A percentile compares a stretch with the other conserved stretches of the same genome.
These are phyloP conservation scores for Bujurquina vittata DNA, from an alignment of 2,113 vertebrate species.

Conservation along the genomic window DNA sequence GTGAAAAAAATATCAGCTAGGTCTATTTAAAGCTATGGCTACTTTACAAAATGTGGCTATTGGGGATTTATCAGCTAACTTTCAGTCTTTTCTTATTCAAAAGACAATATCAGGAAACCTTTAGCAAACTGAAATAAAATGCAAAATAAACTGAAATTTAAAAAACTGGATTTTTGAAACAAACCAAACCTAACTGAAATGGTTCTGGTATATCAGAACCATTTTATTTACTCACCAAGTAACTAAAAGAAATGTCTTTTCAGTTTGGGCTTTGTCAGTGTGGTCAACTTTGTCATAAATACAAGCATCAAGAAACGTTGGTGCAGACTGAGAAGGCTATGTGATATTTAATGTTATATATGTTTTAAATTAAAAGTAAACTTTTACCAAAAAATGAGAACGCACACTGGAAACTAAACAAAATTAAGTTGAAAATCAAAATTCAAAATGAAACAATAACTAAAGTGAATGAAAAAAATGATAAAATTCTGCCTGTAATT, in stretches of 20 bases:
- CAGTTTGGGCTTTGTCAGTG: not conserved
- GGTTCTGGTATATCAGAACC: no score
- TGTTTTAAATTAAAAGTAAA: not conserved
- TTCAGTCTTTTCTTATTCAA: not conserved
- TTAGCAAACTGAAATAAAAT: not conserved
- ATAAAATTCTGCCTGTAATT: no score
- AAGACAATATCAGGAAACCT: not conserved
- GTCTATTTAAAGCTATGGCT: no score
- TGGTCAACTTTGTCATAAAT: not conserved
- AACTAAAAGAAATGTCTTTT: not conserved
- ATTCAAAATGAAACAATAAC: not conserved
- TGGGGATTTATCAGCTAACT: not conserved
- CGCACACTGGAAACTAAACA: not conserved
- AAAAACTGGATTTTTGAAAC: no score
- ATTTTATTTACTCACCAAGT: no score
- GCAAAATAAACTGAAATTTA: no score
- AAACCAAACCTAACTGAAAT: no score
- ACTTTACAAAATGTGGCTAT: not conserved
- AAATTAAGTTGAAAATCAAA: not conserved
- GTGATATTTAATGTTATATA: not conserved
- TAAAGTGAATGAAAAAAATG: no score
- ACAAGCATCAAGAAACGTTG: not conserved
- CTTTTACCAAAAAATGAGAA: not conserved
- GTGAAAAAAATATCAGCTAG: not conserved
- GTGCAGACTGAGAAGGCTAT: not conserved